Conservation (phyloP, 2,113 vertebrate species). For the Opisthocomus hoazin region DNA sequence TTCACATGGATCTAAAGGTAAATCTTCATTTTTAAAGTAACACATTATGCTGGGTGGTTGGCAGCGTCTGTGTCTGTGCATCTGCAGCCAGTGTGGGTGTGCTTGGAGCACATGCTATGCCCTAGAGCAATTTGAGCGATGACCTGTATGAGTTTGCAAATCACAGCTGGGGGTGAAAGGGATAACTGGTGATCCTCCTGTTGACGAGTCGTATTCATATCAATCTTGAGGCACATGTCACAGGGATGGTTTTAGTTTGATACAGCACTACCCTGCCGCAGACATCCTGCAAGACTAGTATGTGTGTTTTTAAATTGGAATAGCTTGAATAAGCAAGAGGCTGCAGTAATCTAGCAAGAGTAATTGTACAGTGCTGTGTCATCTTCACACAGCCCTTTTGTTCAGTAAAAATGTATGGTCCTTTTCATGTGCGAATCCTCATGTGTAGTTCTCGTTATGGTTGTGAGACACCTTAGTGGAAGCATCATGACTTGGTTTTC, state of each 20-base stretch:
- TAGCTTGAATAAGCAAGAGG: background rate
- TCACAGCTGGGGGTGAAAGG: background rate
- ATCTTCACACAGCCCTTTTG: background rate
- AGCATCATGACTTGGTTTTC: background rate
- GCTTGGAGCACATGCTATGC: background rate
- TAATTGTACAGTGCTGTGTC: background rate
- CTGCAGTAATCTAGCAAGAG: background rate
- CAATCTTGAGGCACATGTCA: fast-evolving
- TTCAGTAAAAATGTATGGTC: background rate
- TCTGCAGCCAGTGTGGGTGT: too few species aligned
- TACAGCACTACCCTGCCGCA: background rate
- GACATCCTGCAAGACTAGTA: background rate
- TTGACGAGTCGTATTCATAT: fast-evolving
- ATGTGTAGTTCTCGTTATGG: background rate
- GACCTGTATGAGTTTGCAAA: background rate
- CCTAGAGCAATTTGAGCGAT: background rate
- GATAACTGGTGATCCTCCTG: background rate
- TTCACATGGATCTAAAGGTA: background rate
- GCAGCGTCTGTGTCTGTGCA: background rate
- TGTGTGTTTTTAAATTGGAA: too few species aligned
- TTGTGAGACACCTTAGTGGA: background rate
- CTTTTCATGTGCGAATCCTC: background rate
- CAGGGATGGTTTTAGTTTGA: background rate
- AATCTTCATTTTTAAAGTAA: background rate
- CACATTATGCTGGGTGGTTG: background rate